These are phyloP conservation scores for Apus apus DNA, from an alignment of 2,113 vertebrate species.

Conservation along the genomic window DNA sequence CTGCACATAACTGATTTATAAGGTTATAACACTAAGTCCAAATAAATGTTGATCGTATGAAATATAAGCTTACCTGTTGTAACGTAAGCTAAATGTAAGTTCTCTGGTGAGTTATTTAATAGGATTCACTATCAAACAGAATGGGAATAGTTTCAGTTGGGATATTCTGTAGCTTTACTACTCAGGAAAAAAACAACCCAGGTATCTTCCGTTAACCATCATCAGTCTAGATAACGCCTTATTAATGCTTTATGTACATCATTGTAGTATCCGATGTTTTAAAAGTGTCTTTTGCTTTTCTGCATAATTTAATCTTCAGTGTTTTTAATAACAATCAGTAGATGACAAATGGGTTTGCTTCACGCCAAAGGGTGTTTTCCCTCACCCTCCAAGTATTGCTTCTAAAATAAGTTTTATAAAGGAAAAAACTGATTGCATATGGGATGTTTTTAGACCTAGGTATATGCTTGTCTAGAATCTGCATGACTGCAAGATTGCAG, in stretches of 20 bases:
- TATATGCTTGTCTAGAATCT: background rate
- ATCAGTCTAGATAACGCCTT: background rate
- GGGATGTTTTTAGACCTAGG: background rate
- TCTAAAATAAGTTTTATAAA: background rate
- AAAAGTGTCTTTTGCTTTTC: background rate
- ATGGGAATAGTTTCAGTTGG: background rate
- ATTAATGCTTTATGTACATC: background rate
- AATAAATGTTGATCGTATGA: no score
- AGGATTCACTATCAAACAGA: background rate
- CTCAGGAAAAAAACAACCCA: background rate
- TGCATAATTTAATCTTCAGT: background rate
- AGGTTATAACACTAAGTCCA: no score
- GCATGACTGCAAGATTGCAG: background rate
- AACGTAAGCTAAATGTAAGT: background rate
- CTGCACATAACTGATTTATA: no score
- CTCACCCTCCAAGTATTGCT: background rate
- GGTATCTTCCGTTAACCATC: background rate
- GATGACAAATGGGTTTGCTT: background rate
- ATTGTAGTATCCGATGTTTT: background rate
- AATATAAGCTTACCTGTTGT: background rate
- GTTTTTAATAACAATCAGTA: background rate
- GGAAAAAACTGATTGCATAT: background rate
- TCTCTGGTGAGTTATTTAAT: background rate
- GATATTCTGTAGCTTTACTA: background rate
- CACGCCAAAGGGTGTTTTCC: background rate